A percentile compares a stretch with the other conserved stretches of the same genome.
Conservation (phyloP, 64 coral and sea anemone genomes). For the Porites lutea region DNA sequence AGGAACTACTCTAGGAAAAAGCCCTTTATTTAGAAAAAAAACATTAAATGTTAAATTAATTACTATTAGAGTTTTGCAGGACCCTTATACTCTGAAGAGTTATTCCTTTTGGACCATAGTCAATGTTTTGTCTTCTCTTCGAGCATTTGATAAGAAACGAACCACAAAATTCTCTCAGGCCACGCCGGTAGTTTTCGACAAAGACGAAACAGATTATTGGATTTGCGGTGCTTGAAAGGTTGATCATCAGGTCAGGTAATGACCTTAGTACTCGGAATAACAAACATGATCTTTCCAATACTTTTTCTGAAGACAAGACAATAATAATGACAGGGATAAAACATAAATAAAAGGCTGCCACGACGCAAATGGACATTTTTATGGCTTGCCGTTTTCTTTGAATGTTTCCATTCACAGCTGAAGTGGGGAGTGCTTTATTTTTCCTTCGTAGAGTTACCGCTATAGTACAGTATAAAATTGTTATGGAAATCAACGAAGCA, state of each 20-base stretch:
- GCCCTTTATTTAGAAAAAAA: too few species aligned
- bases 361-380: too few species aligned
- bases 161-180: neutral
- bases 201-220: neutral
- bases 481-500: neutral
- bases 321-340: too few species aligned
- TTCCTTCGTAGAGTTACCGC: neutral
- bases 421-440: neutral
- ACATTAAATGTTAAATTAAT: too few species aligned
- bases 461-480: neutral
- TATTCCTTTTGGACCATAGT: too few species aligned
- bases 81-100: neutral
- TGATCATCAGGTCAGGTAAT: neutral
- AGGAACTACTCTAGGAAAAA: too few species aligned
- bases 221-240: neutral
- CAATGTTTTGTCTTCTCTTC: too few species aligned
- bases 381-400: neutral
- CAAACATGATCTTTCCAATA: too few species aligned
- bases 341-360: too few species aligned
- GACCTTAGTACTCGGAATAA: neutral
- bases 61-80: neutral
- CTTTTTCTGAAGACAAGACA: too few species aligned
- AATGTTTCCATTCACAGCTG: too few species aligned
- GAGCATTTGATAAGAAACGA: too few species aligned
- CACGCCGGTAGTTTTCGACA: neutral